Conservation (phyloP, 2,113 vertebrate genomes). For the Pachycephala philippinensis region DNA sequence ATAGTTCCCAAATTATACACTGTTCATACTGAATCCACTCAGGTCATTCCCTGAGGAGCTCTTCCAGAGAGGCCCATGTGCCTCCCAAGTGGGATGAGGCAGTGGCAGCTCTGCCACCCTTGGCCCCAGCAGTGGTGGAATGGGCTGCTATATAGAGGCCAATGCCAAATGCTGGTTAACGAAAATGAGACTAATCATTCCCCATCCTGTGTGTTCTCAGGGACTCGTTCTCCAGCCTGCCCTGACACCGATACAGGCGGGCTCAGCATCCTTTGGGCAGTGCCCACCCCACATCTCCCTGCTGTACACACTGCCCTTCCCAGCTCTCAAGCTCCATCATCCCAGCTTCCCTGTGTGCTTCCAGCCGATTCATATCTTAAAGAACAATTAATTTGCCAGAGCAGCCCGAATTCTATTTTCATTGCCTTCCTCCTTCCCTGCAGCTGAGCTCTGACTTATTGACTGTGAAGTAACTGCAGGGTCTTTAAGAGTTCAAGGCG, state of each 20-base stretch:
- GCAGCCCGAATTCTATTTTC: constrained; percentile 21
- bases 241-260: fast-evolving
- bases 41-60: neutral
- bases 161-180: neutral
- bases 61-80: neutral
- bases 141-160: neutral
- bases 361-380: neutral
- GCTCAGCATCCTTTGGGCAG: neutral
- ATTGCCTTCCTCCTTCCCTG: neutral
- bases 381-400: neutral
- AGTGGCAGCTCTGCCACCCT: neutral
- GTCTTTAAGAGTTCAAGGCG: constrained; percentile 7
- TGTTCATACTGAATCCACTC: neutral
- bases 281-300: neutral
- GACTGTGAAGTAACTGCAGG: constrained; percentile 31
- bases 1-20: neutral
- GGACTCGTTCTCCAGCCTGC: neutral
- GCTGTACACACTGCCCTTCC: neutral
- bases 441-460: constrained; percentile 36
- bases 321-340: neutral
- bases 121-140: neutral
- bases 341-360: neutral
- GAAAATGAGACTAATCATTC: neutral
- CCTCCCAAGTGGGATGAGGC: neutral
- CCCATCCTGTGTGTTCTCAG: fast-evolving